A percentile compares a stretch with the other conserved stretches of the same genome.
Evolutionary conservation across 2,113 vertebrate species (phyloP).

Genomic region (cattle (Bos taurus)): DNA sequence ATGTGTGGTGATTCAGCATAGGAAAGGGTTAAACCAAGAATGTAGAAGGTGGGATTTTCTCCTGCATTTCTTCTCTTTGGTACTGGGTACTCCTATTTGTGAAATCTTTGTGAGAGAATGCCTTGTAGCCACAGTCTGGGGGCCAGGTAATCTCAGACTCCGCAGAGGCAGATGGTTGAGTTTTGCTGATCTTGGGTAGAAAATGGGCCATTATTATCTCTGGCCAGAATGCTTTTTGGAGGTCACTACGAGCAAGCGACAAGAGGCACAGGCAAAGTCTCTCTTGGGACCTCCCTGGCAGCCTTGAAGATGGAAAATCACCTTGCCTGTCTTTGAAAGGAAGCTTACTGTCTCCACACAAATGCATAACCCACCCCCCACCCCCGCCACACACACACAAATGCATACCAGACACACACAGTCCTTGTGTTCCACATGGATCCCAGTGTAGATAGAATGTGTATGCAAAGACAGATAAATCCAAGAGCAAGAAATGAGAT

Average conservation of each 20-base stretch:
- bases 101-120: slow-evolving; percentile 66
- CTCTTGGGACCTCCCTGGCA: background rate
- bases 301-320: slow-evolving; percentile 48
- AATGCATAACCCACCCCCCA: background rate
- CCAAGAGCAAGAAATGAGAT: background rate
- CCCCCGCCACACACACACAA: background rate
- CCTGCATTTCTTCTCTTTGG: background rate
- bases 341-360: background rate
- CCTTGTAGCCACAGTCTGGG: slow-evolving; percentile 56
- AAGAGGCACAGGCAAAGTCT: background rate
- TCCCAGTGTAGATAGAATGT: background rate
- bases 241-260: slow-evolving; percentile 48
- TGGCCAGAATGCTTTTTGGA: slow-evolving; percentile 45
- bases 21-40: slow-evolving; percentile 6
- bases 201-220: slow-evolving; percentile 65
- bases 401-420: background rate
- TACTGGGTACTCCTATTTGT: slow-evolving; percentile 33
- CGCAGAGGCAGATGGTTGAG: slow-evolving; percentile 69
- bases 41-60: background rate
- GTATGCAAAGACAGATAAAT: background rate
- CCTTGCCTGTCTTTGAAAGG: background rate
- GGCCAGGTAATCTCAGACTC: slow-evolving; percentile 65
- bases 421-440: background rate
- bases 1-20: background rate
- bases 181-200: slow-evolving; percentile 67